Conservation (phyloP, 2,113 vertebrate genomes). For the Rynchops niger region DNA sequence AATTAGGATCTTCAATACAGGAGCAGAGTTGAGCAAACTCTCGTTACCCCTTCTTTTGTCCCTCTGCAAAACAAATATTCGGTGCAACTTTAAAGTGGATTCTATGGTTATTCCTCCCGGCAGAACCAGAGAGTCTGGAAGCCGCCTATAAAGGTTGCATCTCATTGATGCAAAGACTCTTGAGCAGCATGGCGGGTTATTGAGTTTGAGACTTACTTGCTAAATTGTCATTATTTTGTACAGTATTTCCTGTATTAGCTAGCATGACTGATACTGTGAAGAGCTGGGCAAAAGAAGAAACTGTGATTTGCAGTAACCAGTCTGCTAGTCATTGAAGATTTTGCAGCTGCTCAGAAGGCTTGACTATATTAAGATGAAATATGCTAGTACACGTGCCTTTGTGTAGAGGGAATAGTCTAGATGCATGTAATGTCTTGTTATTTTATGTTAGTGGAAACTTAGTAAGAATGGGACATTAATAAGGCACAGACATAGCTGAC, state of each 20-base stretch:
- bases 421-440: neutral
- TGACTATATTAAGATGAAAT: neutral
- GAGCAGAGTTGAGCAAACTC: neutral
- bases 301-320: neutral
- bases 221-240: neutral
- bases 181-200: neutral
- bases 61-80: neutral
- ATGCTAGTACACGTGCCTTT: neutral
- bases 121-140: neutral
- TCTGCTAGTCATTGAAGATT: neutral
- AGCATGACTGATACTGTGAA: neutral
- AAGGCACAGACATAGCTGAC: neutral
- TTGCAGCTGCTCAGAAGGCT: neutral
- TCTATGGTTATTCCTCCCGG: neutral
- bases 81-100: neutral
- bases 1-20: neutral
- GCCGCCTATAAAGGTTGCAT: neutral
- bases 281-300: neutral
- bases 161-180: neutral
- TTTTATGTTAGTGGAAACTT: conserved; percentile 1
- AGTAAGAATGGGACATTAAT: neutral
- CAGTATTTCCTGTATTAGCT: neutral
- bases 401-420: neutral
- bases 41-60: neutral
- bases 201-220: neutral